Conservation (phyloP, 2,888 invertebrate genomes). For the Lycaena phlaeas region DNA sequence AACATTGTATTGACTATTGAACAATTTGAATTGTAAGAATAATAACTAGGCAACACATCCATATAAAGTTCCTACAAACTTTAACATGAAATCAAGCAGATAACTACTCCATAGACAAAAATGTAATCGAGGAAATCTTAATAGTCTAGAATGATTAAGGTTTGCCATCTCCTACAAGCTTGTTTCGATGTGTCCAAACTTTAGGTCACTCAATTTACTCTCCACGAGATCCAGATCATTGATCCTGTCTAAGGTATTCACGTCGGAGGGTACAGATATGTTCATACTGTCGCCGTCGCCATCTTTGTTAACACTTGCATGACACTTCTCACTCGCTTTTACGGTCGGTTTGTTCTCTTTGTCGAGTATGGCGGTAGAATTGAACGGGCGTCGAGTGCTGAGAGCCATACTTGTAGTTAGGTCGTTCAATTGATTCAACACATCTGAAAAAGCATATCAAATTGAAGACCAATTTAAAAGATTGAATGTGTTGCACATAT, state of each 20-base stretch:
- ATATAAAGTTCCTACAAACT: too few relatives aligned
- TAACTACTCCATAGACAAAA: too few relatives aligned
- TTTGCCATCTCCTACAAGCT: conserved; percentile 38
- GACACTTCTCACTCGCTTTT: too few relatives aligned
- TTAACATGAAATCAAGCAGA: too few relatives aligned
- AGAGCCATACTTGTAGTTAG: conserved; percentile 35
- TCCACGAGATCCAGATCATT: conserved; percentile 56
- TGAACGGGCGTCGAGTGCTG: conserved; percentile 19
- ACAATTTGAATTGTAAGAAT: too few relatives aligned
- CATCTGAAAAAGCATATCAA: conserved; percentile 36
- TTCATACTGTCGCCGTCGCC: conserved; percentile 27
- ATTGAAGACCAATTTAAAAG: too few relatives aligned
- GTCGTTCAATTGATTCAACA: conserved; percentile 52
- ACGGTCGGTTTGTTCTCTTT: conserved; percentile 2
- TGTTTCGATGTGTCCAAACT: conserved; percentile 44
- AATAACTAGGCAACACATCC: too few relatives aligned
- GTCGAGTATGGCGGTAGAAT: conserved; percentile 15
- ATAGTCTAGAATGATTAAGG: too few relatives aligned
- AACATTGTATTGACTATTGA: too few relatives aligned
- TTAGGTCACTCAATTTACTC: conserved; percentile 47
- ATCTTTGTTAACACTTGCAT: conserved; percentile 27
- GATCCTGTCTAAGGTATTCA: conserved; percentile 57
- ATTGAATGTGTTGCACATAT: too few relatives aligned
- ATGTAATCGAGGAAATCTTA: too few relatives aligned
- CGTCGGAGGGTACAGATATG: conserved; percentile 40